Evolutionary conservation across 2,113 vertebrate genomes (phyloP), one percentile per base, ranked within the genome.

Genomic region (Siniperca knerii): DNA sequence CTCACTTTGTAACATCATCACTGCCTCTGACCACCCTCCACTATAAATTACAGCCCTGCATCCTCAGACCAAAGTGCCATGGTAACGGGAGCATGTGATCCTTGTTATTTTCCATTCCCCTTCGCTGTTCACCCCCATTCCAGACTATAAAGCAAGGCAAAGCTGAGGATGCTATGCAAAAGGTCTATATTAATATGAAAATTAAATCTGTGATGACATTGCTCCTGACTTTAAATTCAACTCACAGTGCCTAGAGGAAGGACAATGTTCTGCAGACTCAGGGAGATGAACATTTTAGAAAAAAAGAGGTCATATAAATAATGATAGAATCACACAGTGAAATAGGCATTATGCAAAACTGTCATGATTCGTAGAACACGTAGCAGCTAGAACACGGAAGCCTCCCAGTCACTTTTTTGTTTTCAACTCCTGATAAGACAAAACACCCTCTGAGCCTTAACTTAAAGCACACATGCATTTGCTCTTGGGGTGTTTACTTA

Each of bases 141-240:
- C 46, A 44, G 37, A 23, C 61, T 75, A 42, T 74, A 66, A 68
- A 84, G 44, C 0, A 2, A 75, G 12, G 46, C 55, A 71, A 54
- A 82, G 82, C 69, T 79, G 58, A 83, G 87, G 72, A 81, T 48
- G 9, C 66, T 21, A 52, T 65, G 82, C 48, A 81, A 86, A 87
- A 67, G 48, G 65, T 75, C 85, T 80, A 87, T 86, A 90, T 87
- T 92, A 88, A 90, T 87, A 87, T 89, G 84, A 84, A 87, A 90
- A 87, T 91, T 78, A 84, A 91, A 92, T 91, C 89, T 82, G 79
- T 44, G 64, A 87, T 91, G 90, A 93, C 88, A 93, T 92, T 92
- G 91, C 33, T 67, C 2, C 37, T 82, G 89, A 90, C 91, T 92
- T 93, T 90, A 90, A 71, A 88, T 88, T 87, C 70, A 80, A 68